Percentiles rank a stretch among this genome's conserved stretches.
phyloP scores from a whole-genome alignment of 2,888 invertebrate genomes.

The Linnaemya vulpina region DNA sequence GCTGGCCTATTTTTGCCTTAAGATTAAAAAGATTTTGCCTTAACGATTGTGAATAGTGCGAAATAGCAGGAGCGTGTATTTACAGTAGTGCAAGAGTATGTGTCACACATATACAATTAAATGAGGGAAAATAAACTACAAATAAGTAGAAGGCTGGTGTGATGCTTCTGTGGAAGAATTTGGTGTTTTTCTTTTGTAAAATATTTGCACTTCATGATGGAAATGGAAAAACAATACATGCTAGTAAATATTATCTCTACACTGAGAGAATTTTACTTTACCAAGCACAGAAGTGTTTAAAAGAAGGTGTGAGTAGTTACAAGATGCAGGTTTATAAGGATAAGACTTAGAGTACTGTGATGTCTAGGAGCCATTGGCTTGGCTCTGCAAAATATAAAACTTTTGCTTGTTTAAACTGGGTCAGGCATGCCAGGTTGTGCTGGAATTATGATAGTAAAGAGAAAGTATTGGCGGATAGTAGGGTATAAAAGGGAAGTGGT shows the following conservation, averaged over 20 bases:
- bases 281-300: no score
- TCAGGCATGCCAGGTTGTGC: no score
- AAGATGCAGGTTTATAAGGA: no score
- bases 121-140: neutral
- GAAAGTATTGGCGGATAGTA: no score
- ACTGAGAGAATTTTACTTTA: neutral
- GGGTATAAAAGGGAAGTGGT: no score
- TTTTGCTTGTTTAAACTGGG: no score
- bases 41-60: neutral
- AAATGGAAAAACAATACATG: slow-evolving; percentile 15
- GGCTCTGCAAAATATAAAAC: no score
- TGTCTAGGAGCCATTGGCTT: no score
- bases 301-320: no score
- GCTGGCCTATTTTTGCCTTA: slow-evolving; percentile 11
- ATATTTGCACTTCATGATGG: neutral
- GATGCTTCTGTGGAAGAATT: neutral
- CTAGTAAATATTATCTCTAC: neutral
- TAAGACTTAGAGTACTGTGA: no score
- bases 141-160: neutral
- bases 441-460: no score
- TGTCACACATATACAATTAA: neutral
- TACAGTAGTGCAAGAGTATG: neutral
- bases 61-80: neutral
- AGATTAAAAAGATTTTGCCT: slow-evolving; percentile 22
- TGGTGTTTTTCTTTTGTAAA: neutral